Evolutionary conservation across 2,113 vertebrate species (phyloP).

Genomic region (Tragelaphus buxtoni): DNA sequence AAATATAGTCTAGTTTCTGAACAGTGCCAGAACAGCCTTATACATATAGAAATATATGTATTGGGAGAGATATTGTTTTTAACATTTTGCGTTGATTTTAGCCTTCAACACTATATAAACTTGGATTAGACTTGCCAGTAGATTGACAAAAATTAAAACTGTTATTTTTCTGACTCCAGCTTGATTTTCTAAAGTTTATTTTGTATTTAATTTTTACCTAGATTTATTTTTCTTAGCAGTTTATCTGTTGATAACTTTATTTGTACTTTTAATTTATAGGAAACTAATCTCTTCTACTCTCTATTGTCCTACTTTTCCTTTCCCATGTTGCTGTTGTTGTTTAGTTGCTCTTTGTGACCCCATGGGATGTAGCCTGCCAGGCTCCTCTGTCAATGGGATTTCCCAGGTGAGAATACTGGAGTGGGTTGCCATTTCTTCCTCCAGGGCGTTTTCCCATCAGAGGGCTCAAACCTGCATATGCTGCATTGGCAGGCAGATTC

Average conservation of each 20-base stretch:
- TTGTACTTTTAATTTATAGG: neutral
- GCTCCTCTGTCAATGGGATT: neutral
- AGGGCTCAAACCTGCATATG: neutral
- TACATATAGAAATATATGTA: neutral
- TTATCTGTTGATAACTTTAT: neutral
- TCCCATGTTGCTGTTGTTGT: neutral
- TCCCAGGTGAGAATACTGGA: neutral
- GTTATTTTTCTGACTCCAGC: neutral
- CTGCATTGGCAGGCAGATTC: neutral
- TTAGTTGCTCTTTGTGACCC: neutral
- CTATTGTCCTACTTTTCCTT: neutral
- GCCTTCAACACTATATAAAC: neutral
- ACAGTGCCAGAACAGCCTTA: neutral
- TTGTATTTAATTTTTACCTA: neutral
- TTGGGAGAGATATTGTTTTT: neutral
- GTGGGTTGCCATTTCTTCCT: neutral
- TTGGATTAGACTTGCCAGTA: neutral
- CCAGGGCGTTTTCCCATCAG: neutral
- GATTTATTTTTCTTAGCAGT: neutral
- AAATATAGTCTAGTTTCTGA: neutral
- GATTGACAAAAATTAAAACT: neutral
- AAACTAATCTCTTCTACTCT: neutral
- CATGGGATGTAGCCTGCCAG: neutral
- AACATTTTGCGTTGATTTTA: neutral
- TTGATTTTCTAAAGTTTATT: neutral